Percentiles rank a stretch among this genome's conserved stretches.
These are phyloP conservation scores for Trissonchulus sp. DNA, from an alignment of 2,888 invertebrate species.

Conservation along the genomic window DNA sequence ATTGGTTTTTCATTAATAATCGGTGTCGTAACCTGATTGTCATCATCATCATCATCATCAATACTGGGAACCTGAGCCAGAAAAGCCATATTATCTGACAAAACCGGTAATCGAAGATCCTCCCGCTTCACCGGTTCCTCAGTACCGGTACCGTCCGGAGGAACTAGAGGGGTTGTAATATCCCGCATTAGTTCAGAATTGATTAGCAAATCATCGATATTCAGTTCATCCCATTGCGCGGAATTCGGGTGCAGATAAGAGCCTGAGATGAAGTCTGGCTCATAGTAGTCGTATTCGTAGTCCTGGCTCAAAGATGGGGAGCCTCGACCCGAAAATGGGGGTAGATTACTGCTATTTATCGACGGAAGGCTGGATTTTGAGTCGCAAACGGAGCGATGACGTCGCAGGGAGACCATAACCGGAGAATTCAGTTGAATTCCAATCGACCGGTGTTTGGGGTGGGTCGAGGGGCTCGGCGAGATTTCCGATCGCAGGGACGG, in stretches of 20 bases:
- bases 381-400: constrained; percentile 8
- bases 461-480: constrained; percentile 18
- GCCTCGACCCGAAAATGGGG: not conserved
- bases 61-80: too few relatives aligned
- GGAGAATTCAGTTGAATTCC: constrained; percentile 23
- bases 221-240: constrained; percentile 6
- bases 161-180: constrained; percentile 28
- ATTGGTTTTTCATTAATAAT: too few relatives aligned
- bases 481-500: constrained; percentile 18
- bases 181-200: constrained; percentile 9
- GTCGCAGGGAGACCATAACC: not conserved
- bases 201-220: constrained; percentile 11
- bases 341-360: not conserved
- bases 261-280: constrained; percentile 19
- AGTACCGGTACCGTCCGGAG: too few relatives aligned
- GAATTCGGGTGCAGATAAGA: not conserved
- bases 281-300: constrained; percentile 25
- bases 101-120: too few relatives aligned
- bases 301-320: constrained; percentile 12
- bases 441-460: constrained; percentile 16
- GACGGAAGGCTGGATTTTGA: constrained; percentile 14
- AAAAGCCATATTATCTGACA: too few relatives aligned
- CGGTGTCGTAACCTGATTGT: too few relatives aligned
- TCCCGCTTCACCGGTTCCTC: too few relatives aligned
- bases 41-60: too few relatives aligned